Evolutionary conservation across 2,888 invertebrate species (phyloP), one percentile per base, ranked within the genome.

Genomic region (Drosophila suboccidentalis): DNA sequence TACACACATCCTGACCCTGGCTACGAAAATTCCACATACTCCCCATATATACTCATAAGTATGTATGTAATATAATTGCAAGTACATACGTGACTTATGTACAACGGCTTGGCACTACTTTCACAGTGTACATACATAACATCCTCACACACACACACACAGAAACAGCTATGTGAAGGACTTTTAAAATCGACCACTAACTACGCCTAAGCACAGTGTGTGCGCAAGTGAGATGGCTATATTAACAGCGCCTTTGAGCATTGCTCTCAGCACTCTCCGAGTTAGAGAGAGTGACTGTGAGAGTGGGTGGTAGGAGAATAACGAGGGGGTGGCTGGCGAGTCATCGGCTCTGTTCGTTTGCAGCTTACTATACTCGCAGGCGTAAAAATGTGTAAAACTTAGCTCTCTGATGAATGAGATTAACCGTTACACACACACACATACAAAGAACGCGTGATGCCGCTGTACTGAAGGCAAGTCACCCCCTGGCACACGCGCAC

Each of bases 321-420:
- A n/a, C 26, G 36, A 6, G 26, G 53, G 13, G 51, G 26, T 9
- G 15, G 26, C 36, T 36, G 50, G 19, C 61, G 57, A 78, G 75
- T 57, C 61, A 61, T 64, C 75, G 75, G 75, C 75, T 50, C 34
- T 68, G 76, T 46, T 82, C 86, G 82, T 60, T 70, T 38, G 66
- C 59, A 41, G 49, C 49, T 75, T 87, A 89, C 88, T 79, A 76
- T 85, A 87, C 86, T 89, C 83, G 80, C 75, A 75, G 69, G 72
- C 88, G 85, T 89, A 89, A 88, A 80, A 89, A 79, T 85, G 85
- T 89, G 85, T 85, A 89, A 87, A 85, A 82, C 77, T 85, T 71
- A 67, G 66, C 87, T 79, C 79, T 84, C 88, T 90, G 90, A 90
- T 90, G 90, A 90, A 90, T 90, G 90, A 90, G 91, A 89, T 90